phyloP scores from a whole-genome alignment of 2,888 invertebrate species.

The Drosophila mimetica region DNA sequence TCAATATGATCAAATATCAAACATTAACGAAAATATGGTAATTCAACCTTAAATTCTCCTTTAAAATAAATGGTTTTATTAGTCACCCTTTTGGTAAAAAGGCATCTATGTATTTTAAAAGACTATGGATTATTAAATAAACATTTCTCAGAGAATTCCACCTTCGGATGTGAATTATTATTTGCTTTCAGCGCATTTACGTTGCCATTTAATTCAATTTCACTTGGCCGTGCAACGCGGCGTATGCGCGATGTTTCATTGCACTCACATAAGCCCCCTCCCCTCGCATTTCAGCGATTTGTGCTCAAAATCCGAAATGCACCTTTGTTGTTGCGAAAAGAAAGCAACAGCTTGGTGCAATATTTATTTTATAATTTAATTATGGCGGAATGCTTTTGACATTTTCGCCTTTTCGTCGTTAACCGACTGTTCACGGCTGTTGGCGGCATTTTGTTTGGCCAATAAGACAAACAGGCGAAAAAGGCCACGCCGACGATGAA shows the following conservation, averaged over 20 bases:
- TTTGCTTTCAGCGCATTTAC: constrained; percentile 31
- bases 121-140: background rate
- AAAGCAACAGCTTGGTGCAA: constrained; percentile 44
- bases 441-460: constrained; percentile 43
- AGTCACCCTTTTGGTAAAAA: too few relatives aligned
- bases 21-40: background rate
- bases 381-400: constrained; percentile 44
- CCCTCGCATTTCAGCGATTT: constrained; percentile 29
- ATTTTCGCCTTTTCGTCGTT: constrained; percentile 12
- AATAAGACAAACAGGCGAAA: constrained; percentile 48
- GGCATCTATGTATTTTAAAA: background rate
- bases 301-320: constrained; percentile 38
- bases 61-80: too few relatives aligned
- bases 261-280: constrained; percentile 3
- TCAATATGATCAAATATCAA: background rate
- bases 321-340: constrained; percentile 45
- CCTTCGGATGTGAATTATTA: constrained; percentile 12
- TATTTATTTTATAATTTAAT: constrained; percentile 61
- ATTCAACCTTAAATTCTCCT: too few relatives aligned
- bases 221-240: constrained; percentile 39
- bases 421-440: constrained; percentile 6
- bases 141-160: background rate
- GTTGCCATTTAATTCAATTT: constrained; percentile 40
- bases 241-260: constrained; percentile 59
- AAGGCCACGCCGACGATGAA: constrained; percentile 49